Base-by-base conservation (phyloP, 2,888 invertebrate genomes). In the Trilocha varians region DNA sequence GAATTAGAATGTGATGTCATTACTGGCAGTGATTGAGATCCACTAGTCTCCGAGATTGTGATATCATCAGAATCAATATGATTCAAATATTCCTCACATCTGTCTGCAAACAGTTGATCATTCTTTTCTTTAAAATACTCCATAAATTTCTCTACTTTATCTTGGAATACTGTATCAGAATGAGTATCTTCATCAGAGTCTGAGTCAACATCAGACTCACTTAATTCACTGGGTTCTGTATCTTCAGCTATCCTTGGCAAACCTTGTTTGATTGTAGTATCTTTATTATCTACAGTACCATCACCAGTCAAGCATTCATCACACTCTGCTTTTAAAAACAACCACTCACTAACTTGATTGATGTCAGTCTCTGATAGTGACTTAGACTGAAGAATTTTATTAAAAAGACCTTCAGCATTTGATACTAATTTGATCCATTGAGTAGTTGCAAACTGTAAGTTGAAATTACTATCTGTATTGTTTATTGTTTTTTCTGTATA, bases 291-390 rank as follows among this genome's bases (percentile, higher is more conserved):
- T 51, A 64, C 75, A 55, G 58, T 71, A 34, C 83, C 80, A 57
- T 90, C 90, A 48, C 75, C 83, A 47, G 88, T 89, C 37, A 93
- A 87, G 65, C 94, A 94, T 63, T 95, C 94, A 70, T 95, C 94
- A 72, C 94, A 95, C 72, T 95, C 95, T 53, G 94, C 94, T 63
- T 95, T 95, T 47, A 94, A 78, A 58, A 92, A 93, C 13, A 95
- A 78, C 95, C 95, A 95, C 53, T 93, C 92, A 62, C 93, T 87
- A 5, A 87, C 82, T 74, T 93, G 93, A 59, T 92, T 92, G 50
- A 91, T 88, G 64, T 94, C 93, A 45, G 88, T 78, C 41, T 91
- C 91, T 9, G 90, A 88, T 42, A 95, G 67, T n/a, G 89, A 87
- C 58, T 91, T 91, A 34, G 89, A 91, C 13, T 89, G 87, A 38